A percentile compares a stretch with the other conserved stretches of the same genome.
Conservation (phyloP, 1,140 invertebrate genomes). For the Panonychus citri region DNA sequence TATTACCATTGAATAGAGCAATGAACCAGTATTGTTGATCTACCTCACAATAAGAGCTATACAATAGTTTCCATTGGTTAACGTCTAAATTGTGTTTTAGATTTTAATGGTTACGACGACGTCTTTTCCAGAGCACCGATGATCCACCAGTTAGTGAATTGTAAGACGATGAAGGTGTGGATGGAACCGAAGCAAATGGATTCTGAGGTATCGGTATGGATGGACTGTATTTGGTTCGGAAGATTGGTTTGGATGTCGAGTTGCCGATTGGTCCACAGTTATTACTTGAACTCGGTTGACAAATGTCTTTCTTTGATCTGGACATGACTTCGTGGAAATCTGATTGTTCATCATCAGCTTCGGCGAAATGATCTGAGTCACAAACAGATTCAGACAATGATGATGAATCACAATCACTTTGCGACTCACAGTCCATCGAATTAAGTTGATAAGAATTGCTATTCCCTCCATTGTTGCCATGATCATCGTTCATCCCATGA, state of each 20-base stretch:
- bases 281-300: background rate
- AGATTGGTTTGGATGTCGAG: background rate
- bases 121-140: background rate
- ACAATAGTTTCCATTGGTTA: too few relatives aligned
- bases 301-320: background rate
- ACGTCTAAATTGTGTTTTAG: too few relatives aligned
- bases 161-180: background rate
- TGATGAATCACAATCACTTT: background rate
- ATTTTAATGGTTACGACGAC: background rate
- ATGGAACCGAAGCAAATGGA: background rate
- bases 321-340: conserved; percentile 2
- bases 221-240: background rate
- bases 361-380: background rate
- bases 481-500: background rate
- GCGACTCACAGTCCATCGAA: background rate
- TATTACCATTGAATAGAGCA: too few relatives aligned
- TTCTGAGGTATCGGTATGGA: background rate
- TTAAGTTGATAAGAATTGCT: background rate
- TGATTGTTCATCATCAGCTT: conserved; percentile 4
- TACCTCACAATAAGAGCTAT: too few relatives aligned
- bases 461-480: background rate
- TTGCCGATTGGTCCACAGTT: background rate
- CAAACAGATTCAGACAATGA: background rate
- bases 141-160: background rate
- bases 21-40: too few relatives aligned